Base-by-base conservation (phyloP, 92 coral and sea anemone species). In the Siderastrea siderea region DNA sequence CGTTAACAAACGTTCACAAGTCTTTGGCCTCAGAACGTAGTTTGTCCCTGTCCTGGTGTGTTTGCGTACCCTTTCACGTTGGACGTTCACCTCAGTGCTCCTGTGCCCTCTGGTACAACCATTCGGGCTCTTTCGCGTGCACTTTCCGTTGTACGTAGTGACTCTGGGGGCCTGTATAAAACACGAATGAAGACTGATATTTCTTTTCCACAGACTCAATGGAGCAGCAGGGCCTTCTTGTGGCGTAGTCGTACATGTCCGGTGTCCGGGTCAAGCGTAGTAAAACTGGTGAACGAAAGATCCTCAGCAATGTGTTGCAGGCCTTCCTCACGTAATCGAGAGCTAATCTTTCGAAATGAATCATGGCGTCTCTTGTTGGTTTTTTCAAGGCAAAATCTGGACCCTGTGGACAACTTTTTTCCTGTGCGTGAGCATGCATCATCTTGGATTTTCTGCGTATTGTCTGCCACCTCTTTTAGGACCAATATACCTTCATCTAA, bases 351-450 rank as follows among this genome's bases (percentile, higher is more conserved):
- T 13, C 47, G 3, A 71, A 87, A 59, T 50, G 91, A 79, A 6
- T 60, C 14, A 10, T 52, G 50, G 47, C 70, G 38, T 26, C 38
- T 26, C 38, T 26, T 26, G 38, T 26, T 26, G 38, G 38, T 26
- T 26, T 26, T 26, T 71, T 87, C 44, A 87, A 59, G 50, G 91
- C 86, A 11, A 79, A 70, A 52, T 79, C 86, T 19, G 73, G 63
- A 26, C 80, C 91, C 50, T 80, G 86, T 47, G 86, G 90, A 66
- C 91, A 87, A 52, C 83, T 77, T 48, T 61, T 50, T 81, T 55
- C 86, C 91, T 60, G 86, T 79, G 63, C 86, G 79, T 64, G 38
- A 26, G 38, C 38, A 26, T 26, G 38, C 38, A 26, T 26, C 38
- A 26, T 26, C 38, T 26, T 26, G 38, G 38, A 26, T 26, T 26